Percentiles rank a stretch among this genome's conserved stretches.
These are phyloP conservation scores for Alviniconcha strummeri DNA, from an alignment of 2,888 invertebrate species.

Conservation along the genomic window DNA sequence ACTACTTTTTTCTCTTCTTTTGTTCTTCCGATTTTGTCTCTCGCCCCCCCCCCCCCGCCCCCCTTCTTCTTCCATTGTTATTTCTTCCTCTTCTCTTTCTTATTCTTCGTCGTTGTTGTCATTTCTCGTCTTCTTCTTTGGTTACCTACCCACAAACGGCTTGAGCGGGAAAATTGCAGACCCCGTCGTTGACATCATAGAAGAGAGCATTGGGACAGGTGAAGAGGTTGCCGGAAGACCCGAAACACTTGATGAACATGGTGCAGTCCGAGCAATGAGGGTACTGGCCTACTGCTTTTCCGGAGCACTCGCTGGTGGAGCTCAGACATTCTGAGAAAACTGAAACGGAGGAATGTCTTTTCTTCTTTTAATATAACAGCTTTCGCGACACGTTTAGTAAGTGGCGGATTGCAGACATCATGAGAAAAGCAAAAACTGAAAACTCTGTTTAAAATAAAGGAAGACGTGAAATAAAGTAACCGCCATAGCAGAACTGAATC, in stretches of 20 bases:
- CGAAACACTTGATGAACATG: conserved; percentile 17
- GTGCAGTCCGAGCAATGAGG: conserved; percentile 2
- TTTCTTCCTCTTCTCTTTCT: no score
- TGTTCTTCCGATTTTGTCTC: no score
- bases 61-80: no score
- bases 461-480: background rate
- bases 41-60: no score
- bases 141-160: background rate
- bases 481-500: background rate
- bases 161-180: background rate
- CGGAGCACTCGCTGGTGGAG: background rate
- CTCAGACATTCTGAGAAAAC: conserved; percentile 1
- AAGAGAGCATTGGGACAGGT: background rate
- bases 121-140: no score
- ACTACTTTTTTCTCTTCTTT: no score
- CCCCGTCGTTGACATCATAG: background rate
- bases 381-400: no score
- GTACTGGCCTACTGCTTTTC: background rate
- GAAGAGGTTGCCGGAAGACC: background rate
- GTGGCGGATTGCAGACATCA: no score
- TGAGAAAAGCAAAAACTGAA: no score
- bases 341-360: background rate
- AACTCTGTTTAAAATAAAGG: no score
- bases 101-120: no score
- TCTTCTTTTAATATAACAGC: no score